Base-by-base conservation (phyloP, 2,113 vertebrate genomes). In the Xerus inauris region DNA sequence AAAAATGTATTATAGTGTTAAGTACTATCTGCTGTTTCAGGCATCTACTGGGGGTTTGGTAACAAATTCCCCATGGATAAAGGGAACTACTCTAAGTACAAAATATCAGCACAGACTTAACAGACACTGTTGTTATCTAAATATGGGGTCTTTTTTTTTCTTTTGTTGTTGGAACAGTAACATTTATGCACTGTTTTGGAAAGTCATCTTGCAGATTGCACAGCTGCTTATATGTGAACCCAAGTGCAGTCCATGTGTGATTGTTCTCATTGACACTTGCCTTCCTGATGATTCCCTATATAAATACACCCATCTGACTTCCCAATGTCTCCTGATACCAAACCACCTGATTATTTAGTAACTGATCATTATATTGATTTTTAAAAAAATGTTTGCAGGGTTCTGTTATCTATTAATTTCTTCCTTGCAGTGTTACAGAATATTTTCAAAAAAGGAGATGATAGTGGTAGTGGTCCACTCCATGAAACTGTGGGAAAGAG, bases 361-460 rank as follows among this genome's bases (percentile, higher is more conserved):
- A 88, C 2, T 49, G 13, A 76, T 75, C 80, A 88, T 49, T 35
- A 45, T 8, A 17, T 65, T 42, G 38, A 88, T 65, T 95, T 84
- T 47, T 8, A 69, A 96, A 73, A 73, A 72, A 24, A 54, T 13
- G 3, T 51, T 62, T 77, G 9, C 24, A 49, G 22, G 22, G 14
- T 35, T 76, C 59, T 30, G 80, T 54, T 67, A 42, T 51, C 67
- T 42, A 35, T 19, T 54, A 32, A n/a, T 75, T 90, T 83, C 47
- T 95, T 64, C 40, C 28, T 42, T 73, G 10, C 11, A 6, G 0
- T 72, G 19, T 67, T 77, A 86, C n/a, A 35, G 42, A 81, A 35
- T 81, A 88, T 35, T 89, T 96, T 89, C 40, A 62, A 87, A 62
- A 87, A 94, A 67, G 26, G 30, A 76, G 54, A 57, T 75, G 47